Percentiles rank a stretch among this genome's conserved stretches.
Evolutionary conservation across 2,888 invertebrate genomes (phyloP).

Genomic region (Rhagium mordax): DNA sequence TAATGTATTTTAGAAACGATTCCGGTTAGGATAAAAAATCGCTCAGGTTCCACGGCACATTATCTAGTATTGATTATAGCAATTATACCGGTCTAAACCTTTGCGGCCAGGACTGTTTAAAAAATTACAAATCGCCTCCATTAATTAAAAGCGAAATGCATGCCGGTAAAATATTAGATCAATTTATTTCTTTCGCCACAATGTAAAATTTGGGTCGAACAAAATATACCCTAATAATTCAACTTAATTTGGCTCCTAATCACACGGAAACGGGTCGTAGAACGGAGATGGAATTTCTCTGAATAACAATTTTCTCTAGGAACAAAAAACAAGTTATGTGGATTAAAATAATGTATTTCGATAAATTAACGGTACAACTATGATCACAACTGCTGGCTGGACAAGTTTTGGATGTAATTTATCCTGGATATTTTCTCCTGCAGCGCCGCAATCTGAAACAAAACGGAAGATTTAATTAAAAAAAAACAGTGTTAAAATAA

Average conservation of each 20-base stretch:
- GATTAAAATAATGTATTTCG: conserved; percentile 1
- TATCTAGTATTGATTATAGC: conserved; percentile 2
- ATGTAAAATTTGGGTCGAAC: conserved; percentile 12
- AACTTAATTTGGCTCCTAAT: conserved; percentile 18
- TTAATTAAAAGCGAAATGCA: conserved; percentile 14
- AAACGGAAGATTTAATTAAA: background rate
- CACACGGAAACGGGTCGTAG: background rate
- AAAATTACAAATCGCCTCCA: conserved; percentile 19
- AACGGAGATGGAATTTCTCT: background rate
- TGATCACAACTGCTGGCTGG: background rate
- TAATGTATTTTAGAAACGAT: no score
- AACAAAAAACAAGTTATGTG: background rate
- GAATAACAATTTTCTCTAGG: background rate
- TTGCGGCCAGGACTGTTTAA: background rate
- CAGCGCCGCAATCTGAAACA: conserved; percentile 57
- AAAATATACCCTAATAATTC: conserved; percentile 16
- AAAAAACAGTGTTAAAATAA: no score
- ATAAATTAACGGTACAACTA: background rate
- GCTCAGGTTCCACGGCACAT: background rate
- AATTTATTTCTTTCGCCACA: conserved; percentile 23
- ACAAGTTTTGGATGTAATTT: conserved; percentile 50
- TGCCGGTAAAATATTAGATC: conserved; percentile 6
- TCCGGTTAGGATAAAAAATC: no score
- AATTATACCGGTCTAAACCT: background rate
- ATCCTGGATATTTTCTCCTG: conserved; percentile 62